Evolutionary conservation across 2,797 vertebrate species (phyloP), one percentile per base, ranked within the genome.

Genomic region (Percopsis omiscomaycus): DNA sequence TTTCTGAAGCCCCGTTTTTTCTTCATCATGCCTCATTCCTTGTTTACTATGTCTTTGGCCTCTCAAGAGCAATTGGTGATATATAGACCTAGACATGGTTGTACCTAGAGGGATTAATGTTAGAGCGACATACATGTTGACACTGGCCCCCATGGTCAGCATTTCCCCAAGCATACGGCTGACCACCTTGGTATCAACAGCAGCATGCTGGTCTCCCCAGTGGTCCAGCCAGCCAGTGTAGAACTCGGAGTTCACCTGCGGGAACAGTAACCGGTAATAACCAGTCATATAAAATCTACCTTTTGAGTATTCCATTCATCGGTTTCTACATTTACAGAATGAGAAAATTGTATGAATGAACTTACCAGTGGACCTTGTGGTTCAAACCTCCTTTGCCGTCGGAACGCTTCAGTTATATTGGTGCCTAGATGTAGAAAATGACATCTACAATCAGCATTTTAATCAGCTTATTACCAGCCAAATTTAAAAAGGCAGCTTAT

Each of bases 171-270:
- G 92, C 59, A 91, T 87, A 68, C 0, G 80, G 83, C 92, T 94
- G 77, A 98, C 92, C 70, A 64, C 81, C 1, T 56, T 63, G 0
- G 81, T n/a, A 5, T 91, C 82, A 66, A 89, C 90, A 27, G 77
- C 80, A 5, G 94, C 90, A 0, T 99, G 97, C 0, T 78, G 81
- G 57, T 92, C 93, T 3, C 95, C 95, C 98, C 98, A 98, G 90
- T 99, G 96, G 85, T 99, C 98, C 93, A 99, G 82, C 98, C 98
- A 99, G 50, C 98, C 98, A 0, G 96, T 96, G 84, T 99, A 99
- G 85, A 96, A 98, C 89, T 99, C 98, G 0, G 98, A 99, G 89
- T 99, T 99, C 63, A 99, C 96, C 98, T 99, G 79, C 5, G 76
- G 71, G 27, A 28, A 70, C 37, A 74, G 47, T 12, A 13, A 6